Evolutionary conservation across 2,113 vertebrate genomes (phyloP), one percentile per base, ranked within the genome.

Genomic region (Camelus bactrianus): DNA sequence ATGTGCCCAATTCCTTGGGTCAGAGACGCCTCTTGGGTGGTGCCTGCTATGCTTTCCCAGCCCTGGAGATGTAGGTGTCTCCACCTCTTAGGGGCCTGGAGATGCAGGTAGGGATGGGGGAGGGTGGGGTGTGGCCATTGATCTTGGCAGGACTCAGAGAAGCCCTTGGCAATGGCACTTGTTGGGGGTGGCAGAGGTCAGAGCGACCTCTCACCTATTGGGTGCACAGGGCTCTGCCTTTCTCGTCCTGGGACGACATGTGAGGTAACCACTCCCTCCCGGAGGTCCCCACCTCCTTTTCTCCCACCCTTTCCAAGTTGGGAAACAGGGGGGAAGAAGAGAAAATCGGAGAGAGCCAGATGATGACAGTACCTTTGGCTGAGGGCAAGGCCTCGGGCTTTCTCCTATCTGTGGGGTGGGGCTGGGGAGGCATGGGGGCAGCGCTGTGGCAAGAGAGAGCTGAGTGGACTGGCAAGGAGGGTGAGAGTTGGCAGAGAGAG

Each of bases 21-120:
- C 56, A 96, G 86, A 89, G 85, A 76, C 8, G 93, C 80, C 80
- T 93, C 83, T 20, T 95, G 95, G 96, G 95, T 64, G 95, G 97
- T 38, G 81, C 91, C 73, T 17, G 24, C 35, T 58, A 88, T 35
- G 60, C 65, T 26, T 30, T 95, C 46, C 82, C 69, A 62, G 76
- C 72, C 94, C 93, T 73, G 0, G 0, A 76, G 91, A 77, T 48
- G 1, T 20, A 82, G 88, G 48, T 62, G 88, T 79, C 80, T 70
- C 97, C 72, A 1, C 93, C 89, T 85, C 75, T 30, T 30, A 8
- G 28, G 70, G 64, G 89, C 77, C 62, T 35, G 28, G 69, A 56
- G 67, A 26, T 20, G 6, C 24, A 82, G 10, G 64, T 13, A 32
- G 72, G 84, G 79, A 6, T 56, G 24, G 24, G 60, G 58, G 42